Evolutionary conservation across 1,140 invertebrate species (phyloP).

Genomic region (Palaemon carinicauda): DNA sequence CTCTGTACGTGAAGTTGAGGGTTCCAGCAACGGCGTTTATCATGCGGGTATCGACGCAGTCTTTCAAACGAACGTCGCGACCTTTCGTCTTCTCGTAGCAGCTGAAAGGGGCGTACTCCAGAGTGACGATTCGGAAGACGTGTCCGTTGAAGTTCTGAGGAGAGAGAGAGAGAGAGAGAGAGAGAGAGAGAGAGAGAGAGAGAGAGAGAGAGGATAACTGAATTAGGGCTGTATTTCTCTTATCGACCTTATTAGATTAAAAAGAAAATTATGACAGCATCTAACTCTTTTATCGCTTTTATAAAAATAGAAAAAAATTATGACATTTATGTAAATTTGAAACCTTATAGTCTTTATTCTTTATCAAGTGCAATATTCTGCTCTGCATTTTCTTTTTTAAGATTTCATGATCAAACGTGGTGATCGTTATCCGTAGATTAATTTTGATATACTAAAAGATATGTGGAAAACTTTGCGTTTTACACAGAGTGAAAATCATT

Average conservation of each 20-base stretch:
- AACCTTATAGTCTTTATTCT: no score
- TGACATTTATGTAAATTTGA: neutral
- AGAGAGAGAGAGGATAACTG: neutral
- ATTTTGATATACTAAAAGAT: no score
- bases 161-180: neutral
- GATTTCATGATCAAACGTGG: neutral
- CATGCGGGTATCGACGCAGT: conserved; percentile 40
- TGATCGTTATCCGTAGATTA: neutral
- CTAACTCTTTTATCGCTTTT: no score
- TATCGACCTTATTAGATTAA: neutral
- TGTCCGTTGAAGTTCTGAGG: conserved; percentile 40
- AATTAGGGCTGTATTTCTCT: neutral
- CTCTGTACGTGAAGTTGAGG: conserved; percentile 36
- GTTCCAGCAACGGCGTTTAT: neutral
- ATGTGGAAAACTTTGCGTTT: no score
- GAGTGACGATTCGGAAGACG: conserved; percentile 25
- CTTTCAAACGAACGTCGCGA: neutral
- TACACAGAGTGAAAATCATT: no score
- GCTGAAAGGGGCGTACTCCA: conserved; percentile 47
- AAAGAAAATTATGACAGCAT: no score
- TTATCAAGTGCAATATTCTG: no score
- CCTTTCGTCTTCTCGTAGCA: neutral
- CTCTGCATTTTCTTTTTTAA: neutral
- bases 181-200: neutral
- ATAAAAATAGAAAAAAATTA: neutral